Percentiles rank a stretch among this genome's conserved stretches.
phyloP scores from a whole-genome alignment of 1,140 invertebrate genomes.

The Drosophila asahinai region DNA sequence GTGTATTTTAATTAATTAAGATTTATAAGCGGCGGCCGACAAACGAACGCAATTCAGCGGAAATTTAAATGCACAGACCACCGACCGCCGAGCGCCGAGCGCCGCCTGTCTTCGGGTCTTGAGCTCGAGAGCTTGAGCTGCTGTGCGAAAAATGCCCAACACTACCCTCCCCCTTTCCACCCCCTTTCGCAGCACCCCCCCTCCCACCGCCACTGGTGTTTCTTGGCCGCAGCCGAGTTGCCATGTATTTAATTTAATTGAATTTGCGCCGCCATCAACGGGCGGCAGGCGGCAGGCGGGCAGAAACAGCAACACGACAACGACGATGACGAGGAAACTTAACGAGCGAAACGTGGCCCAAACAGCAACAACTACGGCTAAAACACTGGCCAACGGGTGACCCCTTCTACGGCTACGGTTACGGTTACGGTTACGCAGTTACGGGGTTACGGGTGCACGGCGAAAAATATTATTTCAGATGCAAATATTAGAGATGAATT shows the following conservation, averaged over 20 bases:
- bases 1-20: constrained; percentile 82
- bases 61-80: constrained; percentile 75
- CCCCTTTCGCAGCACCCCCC: neutral
- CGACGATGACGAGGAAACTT: constrained; percentile 18
- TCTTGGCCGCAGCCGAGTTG: constrained; percentile 35
- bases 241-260: constrained; percentile 82
- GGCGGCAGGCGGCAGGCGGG: constrained; percentile 49
- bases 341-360: constrained; percentile 33
- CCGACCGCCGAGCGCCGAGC: constrained; percentile 35
- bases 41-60: constrained; percentile 70
- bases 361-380: constrained; percentile 31
- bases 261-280: constrained; percentile 70
- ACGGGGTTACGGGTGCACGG: constrained; percentile 3
- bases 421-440: constrained; percentile 38
- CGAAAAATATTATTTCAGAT: neutral
- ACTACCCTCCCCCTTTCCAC: neutral
- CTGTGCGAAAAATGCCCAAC: constrained; percentile 69
- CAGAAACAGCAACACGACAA: constrained; percentile 12
- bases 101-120: constrained; percentile 12
- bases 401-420: constrained; percentile 48
- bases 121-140: constrained; percentile 14
- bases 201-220: neutral
- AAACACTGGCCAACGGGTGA: constrained; percentile 45
- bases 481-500: no score
- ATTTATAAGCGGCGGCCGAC: constrained; percentile 69